A percentile compares a stretch with the other conserved stretches of the same genome.
Conservation (phyloP, 2,113 vertebrate species). For the Caretta caretta region DNA sequence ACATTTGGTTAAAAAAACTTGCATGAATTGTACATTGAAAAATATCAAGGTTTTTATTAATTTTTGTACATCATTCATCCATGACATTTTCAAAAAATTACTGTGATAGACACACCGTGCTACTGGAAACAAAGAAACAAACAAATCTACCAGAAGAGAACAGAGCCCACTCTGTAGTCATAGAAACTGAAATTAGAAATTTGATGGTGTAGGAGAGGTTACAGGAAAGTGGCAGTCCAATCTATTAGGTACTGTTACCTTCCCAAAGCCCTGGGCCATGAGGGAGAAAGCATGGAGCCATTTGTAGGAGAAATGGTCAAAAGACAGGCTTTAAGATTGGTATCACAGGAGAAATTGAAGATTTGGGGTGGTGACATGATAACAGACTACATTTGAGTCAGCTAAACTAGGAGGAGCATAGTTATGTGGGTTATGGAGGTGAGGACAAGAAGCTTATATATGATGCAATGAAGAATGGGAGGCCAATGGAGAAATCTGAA, state of each 20-base stretch:
- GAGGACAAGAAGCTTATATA: not conserved
- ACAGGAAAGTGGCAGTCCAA: not conserved
- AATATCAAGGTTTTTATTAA: not conserved
- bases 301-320: not conserved
- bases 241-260: not conserved
- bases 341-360: rapidly evolving
- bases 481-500: not conserved
- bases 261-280: not conserved
- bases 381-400: rapidly evolving
- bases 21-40: not conserved
- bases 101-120: not conserved
- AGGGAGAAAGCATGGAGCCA: not conserved
- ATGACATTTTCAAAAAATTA: not conserved
- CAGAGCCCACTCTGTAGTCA: not conserved
- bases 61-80: not conserved
- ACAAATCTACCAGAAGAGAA: not conserved
- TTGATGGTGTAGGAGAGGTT: not conserved
- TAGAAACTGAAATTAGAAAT: not conserved
- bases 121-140: not conserved
- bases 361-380: rapidly evolving
- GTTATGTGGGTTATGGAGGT: rapidly evolving
- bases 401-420: not conserved
- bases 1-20: not conserved
- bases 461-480: too few relatives aligned
- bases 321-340: not conserved